phyloP scores from a whole-genome alignment of 2,888 invertebrate species.

The Drosophila siamana region DNA sequence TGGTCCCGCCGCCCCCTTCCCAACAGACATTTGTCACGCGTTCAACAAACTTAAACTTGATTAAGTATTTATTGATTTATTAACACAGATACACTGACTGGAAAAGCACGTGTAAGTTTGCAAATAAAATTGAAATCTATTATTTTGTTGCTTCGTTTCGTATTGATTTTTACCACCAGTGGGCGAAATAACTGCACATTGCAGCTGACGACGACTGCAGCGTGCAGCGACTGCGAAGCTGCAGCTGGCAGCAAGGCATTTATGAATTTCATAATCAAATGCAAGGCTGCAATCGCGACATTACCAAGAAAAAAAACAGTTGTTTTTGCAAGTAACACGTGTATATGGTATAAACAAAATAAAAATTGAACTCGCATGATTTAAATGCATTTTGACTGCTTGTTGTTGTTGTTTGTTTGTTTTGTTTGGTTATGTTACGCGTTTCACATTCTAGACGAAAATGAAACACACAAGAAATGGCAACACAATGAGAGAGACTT shows the following conservation, averaged over 20 bases:
- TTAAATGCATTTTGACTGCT: slow-evolving; percentile 16
- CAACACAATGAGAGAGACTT: slow-evolving; percentile 52
- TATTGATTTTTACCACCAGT: slow-evolving; percentile 72
- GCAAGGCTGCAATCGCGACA: slow-evolving; percentile 19
- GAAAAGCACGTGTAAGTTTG: slow-evolving; percentile 54
- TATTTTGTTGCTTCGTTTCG: slow-evolving; percentile 37
- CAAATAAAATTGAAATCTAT: slow-evolving; percentile 11
- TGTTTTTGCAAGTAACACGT: slow-evolving; percentile 39
- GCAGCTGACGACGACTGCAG: slow-evolving; percentile 29
- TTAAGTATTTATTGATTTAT: slow-evolving; percentile 67
- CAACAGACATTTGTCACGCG: slow-evolving; percentile 21
- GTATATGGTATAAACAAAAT: slow-evolving; percentile 12
- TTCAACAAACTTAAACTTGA: slow-evolving; percentile 54
- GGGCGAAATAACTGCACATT: slow-evolving; percentile 57
- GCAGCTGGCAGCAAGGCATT: neutral
- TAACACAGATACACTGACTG: slow-evolving; percentile 7
- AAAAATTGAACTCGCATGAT: slow-evolving; percentile 5
- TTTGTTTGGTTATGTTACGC: slow-evolving; percentile 45
- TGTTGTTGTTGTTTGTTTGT: slow-evolving; percentile 36
- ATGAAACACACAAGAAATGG: slow-evolving; percentile 35
- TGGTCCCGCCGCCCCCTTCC: slow-evolving; percentile 6
- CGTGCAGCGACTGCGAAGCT: slow-evolving; percentile 1
- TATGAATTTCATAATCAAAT: slow-evolving; percentile 51
- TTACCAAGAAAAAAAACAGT: neutral
- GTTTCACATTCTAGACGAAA: slow-evolving; percentile 28